These are phyloP conservation scores for Heterodera filipjevi DNA, from an alignment of 2,888 invertebrate genomes.

Conservation along the genomic window DNA sequence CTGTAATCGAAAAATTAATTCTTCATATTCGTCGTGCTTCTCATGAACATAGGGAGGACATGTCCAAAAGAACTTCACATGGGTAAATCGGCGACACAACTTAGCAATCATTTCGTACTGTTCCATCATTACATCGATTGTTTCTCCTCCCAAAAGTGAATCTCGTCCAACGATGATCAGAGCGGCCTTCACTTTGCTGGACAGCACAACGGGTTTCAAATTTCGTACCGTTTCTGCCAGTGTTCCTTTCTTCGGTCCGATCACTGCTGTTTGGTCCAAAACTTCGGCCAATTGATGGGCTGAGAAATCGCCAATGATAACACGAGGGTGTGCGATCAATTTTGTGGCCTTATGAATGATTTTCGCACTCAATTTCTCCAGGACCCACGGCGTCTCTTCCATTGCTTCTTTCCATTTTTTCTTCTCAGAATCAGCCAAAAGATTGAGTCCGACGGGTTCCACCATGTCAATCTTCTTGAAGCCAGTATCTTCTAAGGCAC, in stretches of 20 bases:
- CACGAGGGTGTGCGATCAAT: neutral
- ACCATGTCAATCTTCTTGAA: neutral
- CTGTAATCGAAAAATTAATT: neutral
- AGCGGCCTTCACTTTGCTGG: slow-evolving; percentile 7
- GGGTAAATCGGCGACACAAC: neutral
- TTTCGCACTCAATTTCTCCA: neutral
- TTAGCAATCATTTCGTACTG: neutral
- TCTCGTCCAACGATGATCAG: slow-evolving; percentile 15
- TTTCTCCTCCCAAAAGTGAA: slow-evolving; percentile 18
- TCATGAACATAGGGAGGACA: slow-evolving; percentile 1
- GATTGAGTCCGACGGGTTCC: neutral
- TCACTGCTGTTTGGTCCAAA: neutral
- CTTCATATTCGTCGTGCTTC: slow-evolving; percentile 9
- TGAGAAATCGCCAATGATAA: slow-evolving; percentile 11
- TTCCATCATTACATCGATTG: slow-evolving; percentile 2
- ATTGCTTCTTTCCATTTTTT: neutral
- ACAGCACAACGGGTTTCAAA: slow-evolving; percentile 4
- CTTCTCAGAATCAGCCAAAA: neutral
- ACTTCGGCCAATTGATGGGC: neutral
- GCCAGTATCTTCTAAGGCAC: neutral
- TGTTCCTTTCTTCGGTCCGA: neutral
- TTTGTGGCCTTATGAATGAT: neutral
- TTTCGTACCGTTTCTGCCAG: neutral
- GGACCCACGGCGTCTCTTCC: neutral
- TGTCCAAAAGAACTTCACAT: neutral